Percentiles rank a stretch among this genome's conserved stretches.
Conservation (phyloP, 35 echinoderm and acorn worm species). For the Apostichopus californicus region DNA sequence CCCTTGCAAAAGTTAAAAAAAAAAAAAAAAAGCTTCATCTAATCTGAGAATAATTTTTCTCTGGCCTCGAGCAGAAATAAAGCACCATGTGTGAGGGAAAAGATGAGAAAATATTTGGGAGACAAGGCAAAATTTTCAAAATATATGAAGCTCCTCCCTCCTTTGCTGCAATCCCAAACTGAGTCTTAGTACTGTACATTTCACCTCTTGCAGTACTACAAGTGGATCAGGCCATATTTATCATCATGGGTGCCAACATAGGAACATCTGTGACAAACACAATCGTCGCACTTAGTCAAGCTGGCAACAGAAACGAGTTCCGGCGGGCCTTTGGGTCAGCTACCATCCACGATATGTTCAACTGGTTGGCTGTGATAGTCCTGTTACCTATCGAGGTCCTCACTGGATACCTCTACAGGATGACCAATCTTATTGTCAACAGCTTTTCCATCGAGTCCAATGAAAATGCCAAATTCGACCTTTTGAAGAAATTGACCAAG, state of each 20-base stretch:
- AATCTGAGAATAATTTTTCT: too few relatives aligned
- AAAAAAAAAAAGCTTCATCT: background rate
- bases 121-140: too few relatives aligned
- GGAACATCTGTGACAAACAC: conserved; percentile 99
- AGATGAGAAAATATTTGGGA: too few relatives aligned
- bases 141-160: too few relatives aligned
- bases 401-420: conserved; percentile 77
- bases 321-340: conserved; percentile 89
- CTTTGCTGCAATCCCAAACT: too few relatives aligned
- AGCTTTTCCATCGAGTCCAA: conserved; percentile 76
- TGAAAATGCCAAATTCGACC: conserved; percentile 82
- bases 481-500: conserved; percentile 91
- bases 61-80: too few relatives aligned
- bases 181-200: background rate
- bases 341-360: conserved; percentile 98
- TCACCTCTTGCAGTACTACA: conserved; percentile 65
- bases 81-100: too few relatives aligned
- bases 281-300: conserved; percentile 92
- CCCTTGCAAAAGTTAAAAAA: background rate
- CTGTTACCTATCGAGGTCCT: conserved; percentile 79
- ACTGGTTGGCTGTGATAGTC: conserved; percentile 91
- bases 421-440: conserved; percentile 73
- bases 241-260: conserved; percentile 99
- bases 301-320: conserved; percentile 86
- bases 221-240: conserved; percentile 88